Conservation (phyloP, 2,888 invertebrate species). For the Cerceris ruficornis region DNA sequence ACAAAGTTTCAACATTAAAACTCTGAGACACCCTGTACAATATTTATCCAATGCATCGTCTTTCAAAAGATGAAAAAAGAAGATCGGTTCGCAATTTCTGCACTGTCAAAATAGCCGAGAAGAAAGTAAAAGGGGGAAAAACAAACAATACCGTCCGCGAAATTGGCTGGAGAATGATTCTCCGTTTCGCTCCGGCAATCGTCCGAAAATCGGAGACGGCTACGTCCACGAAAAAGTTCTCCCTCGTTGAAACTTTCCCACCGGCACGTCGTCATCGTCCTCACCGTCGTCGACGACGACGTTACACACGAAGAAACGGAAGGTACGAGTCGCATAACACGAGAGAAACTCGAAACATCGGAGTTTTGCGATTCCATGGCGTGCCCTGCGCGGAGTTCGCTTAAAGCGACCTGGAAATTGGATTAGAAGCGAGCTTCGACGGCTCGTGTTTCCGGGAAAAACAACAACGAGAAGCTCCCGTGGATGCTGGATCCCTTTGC, state of each 20-base stretch:
- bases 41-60: not conserved
- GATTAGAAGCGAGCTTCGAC: constrained; percentile 38
- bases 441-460: constrained; percentile 35
- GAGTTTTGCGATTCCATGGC: constrained; percentile 46
- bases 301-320: constrained; percentile 26
- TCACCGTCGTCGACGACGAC: not conserved
- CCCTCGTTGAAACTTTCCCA: constrained; percentile 30
- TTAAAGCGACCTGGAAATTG: constrained; percentile 49
- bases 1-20: no score
- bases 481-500: constrained; percentile 27
- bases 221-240: constrained; percentile 31
- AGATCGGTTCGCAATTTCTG: not conserved
- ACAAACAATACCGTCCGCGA: constrained; percentile 8
- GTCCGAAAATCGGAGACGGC: constrained; percentile 4
- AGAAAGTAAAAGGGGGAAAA: not conserved
- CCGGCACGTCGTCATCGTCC: constrained; percentile 3
- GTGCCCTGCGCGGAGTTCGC: constrained; percentile 41
- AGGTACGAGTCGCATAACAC: constrained; percentile 23
- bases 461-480: constrained; percentile 19
- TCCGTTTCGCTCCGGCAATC: constrained; percentile 3
- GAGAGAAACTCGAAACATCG: constrained; percentile 30
- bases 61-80: not conserved
- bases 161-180: constrained; percentile 34
- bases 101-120: not conserved
- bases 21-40: no score